phyloP scores from a whole-genome alignment of 2,888 invertebrate species.

The Acleris emargana region DNA sequence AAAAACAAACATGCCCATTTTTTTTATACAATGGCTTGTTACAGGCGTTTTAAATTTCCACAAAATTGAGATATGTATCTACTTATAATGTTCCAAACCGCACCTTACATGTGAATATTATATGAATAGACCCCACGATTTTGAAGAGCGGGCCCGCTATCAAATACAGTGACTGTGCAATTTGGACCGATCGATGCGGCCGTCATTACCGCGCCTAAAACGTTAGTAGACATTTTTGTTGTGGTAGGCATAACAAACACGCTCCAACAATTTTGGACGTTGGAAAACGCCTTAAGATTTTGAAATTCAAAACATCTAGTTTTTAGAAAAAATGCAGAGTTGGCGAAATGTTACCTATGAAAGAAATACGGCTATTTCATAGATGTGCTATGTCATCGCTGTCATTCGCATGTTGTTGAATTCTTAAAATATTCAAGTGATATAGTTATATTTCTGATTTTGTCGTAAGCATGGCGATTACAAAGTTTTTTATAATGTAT shows the following conservation, averaged over 20 bases:
- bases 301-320: slow-evolving; percentile 3
- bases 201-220: slow-evolving; percentile 54
- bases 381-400: too few species aligned
- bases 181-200: slow-evolving; percentile 60
- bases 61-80: slow-evolving; percentile 32
- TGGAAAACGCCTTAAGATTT: slow-evolving; percentile 16
- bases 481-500: too few species aligned
- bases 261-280: slow-evolving; percentile 21
- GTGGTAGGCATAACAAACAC: slow-evolving; percentile 37
- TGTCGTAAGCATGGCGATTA: too few species aligned
- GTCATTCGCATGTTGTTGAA: too few species aligned
- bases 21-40: slow-evolving; percentile 16
- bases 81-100: slow-evolving; percentile 33
- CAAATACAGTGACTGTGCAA: slow-evolving; percentile 70
- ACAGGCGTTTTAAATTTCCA: slow-evolving; percentile 15
- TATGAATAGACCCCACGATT: slow-evolving; percentile 45
- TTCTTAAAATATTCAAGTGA: too few species aligned
- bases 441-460: too few species aligned
- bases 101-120: slow-evolving; percentile 25
- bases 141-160: slow-evolving; percentile 56
- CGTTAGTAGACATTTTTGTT: slow-evolving; percentile 37
- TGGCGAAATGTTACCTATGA: too few species aligned
- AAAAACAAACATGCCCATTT: slow-evolving; percentile 1
- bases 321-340: too few species aligned
- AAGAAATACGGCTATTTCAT: too few species aligned